phyloP scores from a whole-genome alignment of 1,140 invertebrate species.

The Procambarus virginalis region DNA sequence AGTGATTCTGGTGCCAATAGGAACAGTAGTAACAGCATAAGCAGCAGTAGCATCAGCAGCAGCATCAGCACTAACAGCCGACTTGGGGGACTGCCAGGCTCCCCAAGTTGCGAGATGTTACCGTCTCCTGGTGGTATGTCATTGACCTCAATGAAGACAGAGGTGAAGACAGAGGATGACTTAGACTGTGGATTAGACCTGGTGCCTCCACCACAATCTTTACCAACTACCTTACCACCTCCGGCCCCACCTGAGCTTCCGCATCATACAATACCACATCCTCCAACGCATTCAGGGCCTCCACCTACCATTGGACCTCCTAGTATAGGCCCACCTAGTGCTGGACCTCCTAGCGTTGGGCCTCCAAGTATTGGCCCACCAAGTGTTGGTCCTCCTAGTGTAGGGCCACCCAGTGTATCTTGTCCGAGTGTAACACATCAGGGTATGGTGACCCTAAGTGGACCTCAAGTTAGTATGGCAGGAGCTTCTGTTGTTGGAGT shows the following conservation, averaged over 20 bases:
- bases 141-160: slow-evolving; percentile 36
- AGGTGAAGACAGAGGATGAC: slow-evolving; percentile 47
- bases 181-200: slow-evolving; percentile 45
- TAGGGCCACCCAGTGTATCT: slow-evolving; percentile 61
- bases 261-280: slow-evolving; percentile 47
- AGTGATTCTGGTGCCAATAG: slow-evolving; percentile 41
- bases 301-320: slow-evolving; percentile 64
- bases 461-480: slow-evolving; percentile 39
- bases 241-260: slow-evolving; percentile 62
- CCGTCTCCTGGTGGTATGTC: slow-evolving; percentile 37
- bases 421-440: slow-evolving; percentile 57
- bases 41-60: slow-evolving; percentile 26
- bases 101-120: slow-evolving; percentile 40
- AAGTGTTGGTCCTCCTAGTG: slow-evolving; percentile 59
- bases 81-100: slow-evolving; percentile 26
- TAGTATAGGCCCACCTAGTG: slow-evolving; percentile 66
- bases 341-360: slow-evolving; percentile 68
- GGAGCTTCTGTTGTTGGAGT: slow-evolving; percentile 52
- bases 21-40: slow-evolving; percentile 36
- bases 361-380: slow-evolving; percentile 63
- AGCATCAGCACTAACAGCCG: slow-evolving; percentile 39
- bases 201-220: slow-evolving; percentile 47
- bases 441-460: slow-evolving; percentile 47
- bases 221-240: slow-evolving; percentile 53
- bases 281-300: slow-evolving; percentile 54